Base-by-base conservation (phyloP, 2,113 vertebrate species). In the Tachysurus vachellii region DNA sequence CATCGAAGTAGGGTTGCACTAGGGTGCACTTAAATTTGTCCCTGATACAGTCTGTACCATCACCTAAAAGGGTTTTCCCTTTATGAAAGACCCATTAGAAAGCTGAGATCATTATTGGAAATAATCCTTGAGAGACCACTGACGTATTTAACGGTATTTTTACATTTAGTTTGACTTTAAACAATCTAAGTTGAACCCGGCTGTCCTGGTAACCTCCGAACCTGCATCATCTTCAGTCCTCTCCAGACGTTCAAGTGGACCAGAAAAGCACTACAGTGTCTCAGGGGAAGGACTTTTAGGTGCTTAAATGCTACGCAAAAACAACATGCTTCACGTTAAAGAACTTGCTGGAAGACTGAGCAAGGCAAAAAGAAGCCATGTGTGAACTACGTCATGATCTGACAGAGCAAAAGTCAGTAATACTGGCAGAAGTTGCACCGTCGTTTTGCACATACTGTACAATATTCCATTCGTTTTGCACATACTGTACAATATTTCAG, bases 171-270 rank as follows among this genome's bases (percentile, higher is more conserved):
- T 64, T 4, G 26, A 66, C 62, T 66, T 62, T 6, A 59, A 59
- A 59, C 57, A 19, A 21, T 21, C 57, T 23, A 62, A 62, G 23
- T 13, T 12, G 4, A 28, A 13, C n/a, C 23, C 64, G 14, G n/a
- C 12, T 28, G n/a, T 31, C 12, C n/a, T 11, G 4, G 13, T 66
- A 2, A 28, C 64, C n/a, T 14, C 64, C 28, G 64, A 13, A 66
- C 64, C 64, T 66, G 64, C n/a, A 66, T 66, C n/a, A 66, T 66
- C 64, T 31, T 66, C 64, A 66, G n/a, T 66, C 64, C 64, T 66
- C 64, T 66, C 64, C 64, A 66, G n/a, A 31, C 16, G 0, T 42
- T 71, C 68, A 16, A 42, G 68, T 71, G 68, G 68, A 42, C 17
- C 7, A 42, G 31, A 71, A 71, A 71, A 71, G n/a, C 68, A 71